These are phyloP conservation scores for Cichlasoma orientale DNA, from an alignment of 2,797 vertebrate species.

Conservation along the genomic window DNA sequence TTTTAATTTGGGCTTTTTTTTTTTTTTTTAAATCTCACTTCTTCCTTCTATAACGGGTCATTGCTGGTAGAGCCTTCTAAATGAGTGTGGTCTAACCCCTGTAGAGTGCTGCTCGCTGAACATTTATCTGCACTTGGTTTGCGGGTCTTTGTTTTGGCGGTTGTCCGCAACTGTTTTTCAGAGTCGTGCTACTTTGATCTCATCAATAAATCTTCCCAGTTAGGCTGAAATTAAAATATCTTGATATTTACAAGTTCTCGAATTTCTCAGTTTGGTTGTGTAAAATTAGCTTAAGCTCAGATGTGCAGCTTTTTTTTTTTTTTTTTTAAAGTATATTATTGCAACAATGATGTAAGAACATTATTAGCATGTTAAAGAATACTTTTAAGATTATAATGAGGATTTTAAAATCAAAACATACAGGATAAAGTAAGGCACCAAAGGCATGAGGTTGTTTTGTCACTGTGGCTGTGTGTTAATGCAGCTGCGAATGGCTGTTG, in stretches of 20 bases:
- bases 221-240: not conserved
- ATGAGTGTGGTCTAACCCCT: not conserved
- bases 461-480: slow-evolving; percentile 36
- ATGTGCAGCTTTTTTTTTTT: not conserved
- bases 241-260: not conserved
- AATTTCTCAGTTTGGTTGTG: not conserved
- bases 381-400: slow-evolving; percentile 12
- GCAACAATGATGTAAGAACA: slow-evolving; percentile 44
- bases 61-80: not conserved
- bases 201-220: not conserved
- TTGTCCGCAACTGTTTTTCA: not conserved
- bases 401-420: slow-evolving; percentile 34
- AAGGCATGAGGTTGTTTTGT: slow-evolving; percentile 45
- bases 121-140: too few relatives aligned
- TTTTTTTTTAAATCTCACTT: too few relatives aligned
- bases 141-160: not conserved
- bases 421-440: slow-evolving; percentile 28
- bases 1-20: not conserved
- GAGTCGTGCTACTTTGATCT: not conserved
- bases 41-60: not conserved
- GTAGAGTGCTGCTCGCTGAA: too few relatives aligned
- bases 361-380: slow-evolving; percentile 41
- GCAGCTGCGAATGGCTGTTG: slow-evolving; percentile 26
- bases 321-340: not conserved
- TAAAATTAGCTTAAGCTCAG: not conserved